A percentile compares a stretch with the other conserved stretches of the same genome.
phyloP scores from a whole-genome alignment of 1,140 invertebrate species.

The Drosophila micromelanica region DNA sequence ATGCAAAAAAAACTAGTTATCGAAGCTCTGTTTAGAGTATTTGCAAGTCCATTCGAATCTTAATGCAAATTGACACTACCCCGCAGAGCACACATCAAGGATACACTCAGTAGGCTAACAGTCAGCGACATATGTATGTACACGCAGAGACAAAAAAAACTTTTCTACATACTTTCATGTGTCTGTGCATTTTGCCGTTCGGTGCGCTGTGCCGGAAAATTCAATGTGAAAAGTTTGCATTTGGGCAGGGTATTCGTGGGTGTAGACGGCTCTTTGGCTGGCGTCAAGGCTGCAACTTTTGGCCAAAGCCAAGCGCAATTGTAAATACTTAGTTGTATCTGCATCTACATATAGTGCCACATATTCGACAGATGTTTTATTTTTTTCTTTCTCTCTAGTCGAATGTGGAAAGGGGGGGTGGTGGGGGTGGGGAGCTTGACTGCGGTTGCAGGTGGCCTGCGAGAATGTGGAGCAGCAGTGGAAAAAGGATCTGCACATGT shows the following conservation, averaged over 20 bases:
- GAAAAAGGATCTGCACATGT: conserved; percentile 16
- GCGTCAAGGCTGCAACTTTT: conserved; percentile 67
- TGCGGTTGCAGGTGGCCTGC: conserved; percentile 23
- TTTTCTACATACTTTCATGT: conserved; percentile 13
- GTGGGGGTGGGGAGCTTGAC: too few species aligned
- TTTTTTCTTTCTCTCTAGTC: neutral
- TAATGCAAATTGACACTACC: conserved; percentile 9
- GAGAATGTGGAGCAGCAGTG: conserved; percentile 63
- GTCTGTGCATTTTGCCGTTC: conserved; percentile 55
- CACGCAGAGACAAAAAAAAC: conserved; percentile 1
- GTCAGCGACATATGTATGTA: conserved; percentile 9
- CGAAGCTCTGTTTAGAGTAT: neutral
- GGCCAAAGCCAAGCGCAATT: conserved; percentile 56
- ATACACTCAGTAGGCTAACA: conserved; percentile 6
- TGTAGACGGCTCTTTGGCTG: conserved; percentile 28
- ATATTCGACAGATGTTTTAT: conserved; percentile 64
- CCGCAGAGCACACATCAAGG: neutral
- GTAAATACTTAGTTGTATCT: conserved; percentile 53
- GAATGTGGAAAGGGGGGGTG: too few species aligned
- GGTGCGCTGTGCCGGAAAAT: conserved; percentile 71
- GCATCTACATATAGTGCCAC: conserved; percentile 38
- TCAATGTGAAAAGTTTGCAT: conserved; percentile 79
- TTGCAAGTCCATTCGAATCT: neutral
- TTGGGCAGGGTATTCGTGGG: conserved; percentile 20
- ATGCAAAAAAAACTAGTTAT: too few species aligned